phyloP scores from a whole-genome alignment of 2,888 invertebrate genomes.

The Melinaea menophilus region DNA sequence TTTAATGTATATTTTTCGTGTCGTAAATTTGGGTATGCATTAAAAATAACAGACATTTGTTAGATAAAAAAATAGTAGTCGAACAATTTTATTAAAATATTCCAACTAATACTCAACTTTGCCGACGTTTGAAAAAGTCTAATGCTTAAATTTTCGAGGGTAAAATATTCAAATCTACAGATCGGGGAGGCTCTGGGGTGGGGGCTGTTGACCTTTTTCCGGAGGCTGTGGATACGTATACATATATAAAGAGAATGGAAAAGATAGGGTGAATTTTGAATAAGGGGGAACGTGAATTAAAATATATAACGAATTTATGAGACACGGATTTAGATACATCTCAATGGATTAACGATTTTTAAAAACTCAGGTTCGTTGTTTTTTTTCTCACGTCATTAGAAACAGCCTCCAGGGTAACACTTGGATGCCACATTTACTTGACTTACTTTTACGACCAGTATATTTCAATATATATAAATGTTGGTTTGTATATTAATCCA shows the following conservation, averaged over 20 bases:
- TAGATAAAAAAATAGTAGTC: not conserved
- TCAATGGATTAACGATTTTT: no score
- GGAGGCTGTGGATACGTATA: slow-evolving; percentile 50
- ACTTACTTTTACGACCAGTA: no score
- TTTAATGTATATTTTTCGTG: no score
- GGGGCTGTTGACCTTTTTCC: slow-evolving; percentile 65
- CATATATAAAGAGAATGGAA: slow-evolving; percentile 33
- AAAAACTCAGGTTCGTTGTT: no score
- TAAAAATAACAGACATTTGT: no score
- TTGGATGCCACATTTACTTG: slow-evolving; percentile 7
- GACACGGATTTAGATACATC: no score
- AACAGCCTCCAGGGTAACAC: not conserved
- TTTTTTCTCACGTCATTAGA: not conserved
- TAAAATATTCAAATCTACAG: slow-evolving; percentile 68
- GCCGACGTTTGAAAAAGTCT: slow-evolving; percentile 46
- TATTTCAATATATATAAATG: no score
- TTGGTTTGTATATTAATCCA: not conserved
- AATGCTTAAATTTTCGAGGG: slow-evolving; percentile 59
- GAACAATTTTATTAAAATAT: slow-evolving; percentile 8
- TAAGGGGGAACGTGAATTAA: slow-evolving; percentile 1
- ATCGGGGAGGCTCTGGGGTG: slow-evolving; percentile 52
- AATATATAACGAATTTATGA: slow-evolving; percentile 1
- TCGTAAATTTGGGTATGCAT: no score
- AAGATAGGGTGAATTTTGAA: slow-evolving; percentile 19
- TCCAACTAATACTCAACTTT: slow-evolving; percentile 5